Percentiles rank a stretch among this genome's conserved stretches.
Evolutionary conservation across 2,797 vertebrate species (phyloP).

Genomic region (Acanthurus lineatus): DNA sequence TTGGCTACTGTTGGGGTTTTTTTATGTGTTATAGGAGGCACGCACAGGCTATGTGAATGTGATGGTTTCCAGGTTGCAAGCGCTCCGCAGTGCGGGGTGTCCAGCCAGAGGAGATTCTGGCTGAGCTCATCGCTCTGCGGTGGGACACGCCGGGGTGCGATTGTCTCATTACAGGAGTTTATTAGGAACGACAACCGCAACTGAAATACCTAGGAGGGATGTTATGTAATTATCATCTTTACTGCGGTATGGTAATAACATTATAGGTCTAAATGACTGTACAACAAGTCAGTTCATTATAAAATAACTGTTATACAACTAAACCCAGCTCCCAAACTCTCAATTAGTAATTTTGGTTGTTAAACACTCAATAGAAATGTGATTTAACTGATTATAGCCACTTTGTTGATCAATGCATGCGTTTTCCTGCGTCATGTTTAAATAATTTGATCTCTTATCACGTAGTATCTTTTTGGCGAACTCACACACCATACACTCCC

Average conservation of each 20-base stretch:
- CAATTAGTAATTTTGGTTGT: background rate
- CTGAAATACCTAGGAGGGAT: constrained; percentile 18
- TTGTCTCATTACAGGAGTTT: constrained; percentile 56
- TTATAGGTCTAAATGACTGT: too few species aligned
- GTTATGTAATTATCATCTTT: constrained; percentile 9
- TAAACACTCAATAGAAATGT: background rate
- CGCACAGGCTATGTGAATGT: background rate
- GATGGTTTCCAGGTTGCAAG: constrained; percentile 36
- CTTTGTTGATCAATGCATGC: background rate
- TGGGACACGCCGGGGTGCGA: constrained; percentile 39
- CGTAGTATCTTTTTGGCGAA: background rate
- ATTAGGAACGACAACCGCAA: constrained; percentile 46
- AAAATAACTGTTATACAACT: background rate
- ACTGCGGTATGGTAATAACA: background rate
- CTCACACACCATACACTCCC: constrained; percentile 10
- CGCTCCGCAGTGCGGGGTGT: constrained; percentile 36
- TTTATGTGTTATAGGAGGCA: constrained; percentile 25
- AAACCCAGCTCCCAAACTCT: background rate
- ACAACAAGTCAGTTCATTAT: background rate
- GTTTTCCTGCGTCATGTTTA: too few species aligned
- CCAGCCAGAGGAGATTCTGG: constrained; percentile 61
- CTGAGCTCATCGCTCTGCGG: constrained; percentile 53
- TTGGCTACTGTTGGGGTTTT: constrained; percentile 67
- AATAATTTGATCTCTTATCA: background rate
- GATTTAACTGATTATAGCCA: background rate